These are phyloP conservation scores for Drosophila ogumai DNA, from an alignment of 1,140 invertebrate species.

Conservation along the genomic window DNA sequence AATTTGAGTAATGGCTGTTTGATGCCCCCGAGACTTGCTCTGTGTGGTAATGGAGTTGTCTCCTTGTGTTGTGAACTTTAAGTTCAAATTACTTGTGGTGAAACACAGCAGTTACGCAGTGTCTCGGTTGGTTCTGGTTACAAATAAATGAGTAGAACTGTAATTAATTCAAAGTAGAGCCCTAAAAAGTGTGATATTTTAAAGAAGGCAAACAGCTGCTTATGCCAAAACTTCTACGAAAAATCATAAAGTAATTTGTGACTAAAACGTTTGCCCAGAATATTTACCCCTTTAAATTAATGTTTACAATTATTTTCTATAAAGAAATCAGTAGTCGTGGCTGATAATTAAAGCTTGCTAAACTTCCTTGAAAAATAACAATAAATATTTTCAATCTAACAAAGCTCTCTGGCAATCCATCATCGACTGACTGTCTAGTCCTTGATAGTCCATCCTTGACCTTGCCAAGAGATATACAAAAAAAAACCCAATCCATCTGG, in stretches of 20 bases:
- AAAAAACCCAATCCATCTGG: slow-evolving; percentile 20
- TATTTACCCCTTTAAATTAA: too few species aligned
- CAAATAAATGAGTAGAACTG: neutral
- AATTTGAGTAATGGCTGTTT: slow-evolving; percentile 45
- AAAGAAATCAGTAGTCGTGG: too few species aligned
- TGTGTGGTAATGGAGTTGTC: slow-evolving; percentile 33
- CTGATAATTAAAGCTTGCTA: neutral
- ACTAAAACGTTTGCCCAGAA: too few species aligned
- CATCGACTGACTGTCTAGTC: slow-evolving; percentile 12
- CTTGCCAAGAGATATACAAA: slow-evolving; percentile 36
- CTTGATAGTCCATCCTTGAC: slow-evolving; percentile 46
- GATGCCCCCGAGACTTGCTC: slow-evolving; percentile 30
- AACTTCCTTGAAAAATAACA: neutral
- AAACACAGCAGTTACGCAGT: slow-evolving; percentile 6
- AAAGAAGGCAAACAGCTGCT: neutral
- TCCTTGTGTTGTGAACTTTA: slow-evolving; percentile 13
- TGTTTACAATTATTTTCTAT: too few species aligned
- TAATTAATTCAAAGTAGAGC: neutral
- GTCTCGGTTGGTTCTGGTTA: neutral
- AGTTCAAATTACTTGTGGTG: slow-evolving; percentile 30
- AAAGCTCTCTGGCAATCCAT: slow-evolving; percentile 2
- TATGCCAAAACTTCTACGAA: too few species aligned
- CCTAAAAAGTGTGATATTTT: neutral
- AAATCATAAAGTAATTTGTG: neutral
- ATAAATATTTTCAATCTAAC: neutral